Base-by-base conservation (phyloP, 1,140 invertebrate species). In the Drosophila parvula region DNA sequence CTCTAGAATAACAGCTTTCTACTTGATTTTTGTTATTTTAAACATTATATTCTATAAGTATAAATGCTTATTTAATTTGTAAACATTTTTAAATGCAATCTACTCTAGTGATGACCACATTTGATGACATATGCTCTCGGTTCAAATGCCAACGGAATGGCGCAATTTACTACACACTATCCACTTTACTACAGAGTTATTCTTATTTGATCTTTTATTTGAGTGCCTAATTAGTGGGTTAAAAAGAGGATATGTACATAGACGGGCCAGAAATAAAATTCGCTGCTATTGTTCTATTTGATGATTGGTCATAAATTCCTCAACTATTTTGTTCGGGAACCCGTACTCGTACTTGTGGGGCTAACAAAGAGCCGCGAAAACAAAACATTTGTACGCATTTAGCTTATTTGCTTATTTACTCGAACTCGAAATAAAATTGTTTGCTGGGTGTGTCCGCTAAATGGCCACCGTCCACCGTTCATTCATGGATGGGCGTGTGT, bases 371-470 rank as follows among this genome's bases (percentile, higher is more conserved):
- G 28, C 18, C 18, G 36, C 53, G 44, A 63, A 79, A 60, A 83
- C 57, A 70, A 85, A 85, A 71, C 68, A 79, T 73, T 73, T 79
- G 62, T 82, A 69, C 53, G 73, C 69, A 86, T 59, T 85, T 75
- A 81, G 75, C 75, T 79, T 81, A 83, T 82, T 78, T 86, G 70
- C 70, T 76, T 86, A 79, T 88, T 88, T 81, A 77, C 83, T 83
- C 59, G 57, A 82, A 82, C 83, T 83, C 64, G 57, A 82, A 82
- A 86, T 83, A 80, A 86, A 89, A 83, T 53, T 86, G 83, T 86
- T 86, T 86, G 80, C 84, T 88, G 84, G 68, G 83, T 86, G 83
- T 89, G 83, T 80, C 73, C 59, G 68, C 84, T 86, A 88, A 86
- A 86, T 89, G 76, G 83, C 83, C 83, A 86, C 83, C 68, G 83